Conservation (phyloP, 2,888 invertebrate genomes). For the Lymantria dispar region DNA sequence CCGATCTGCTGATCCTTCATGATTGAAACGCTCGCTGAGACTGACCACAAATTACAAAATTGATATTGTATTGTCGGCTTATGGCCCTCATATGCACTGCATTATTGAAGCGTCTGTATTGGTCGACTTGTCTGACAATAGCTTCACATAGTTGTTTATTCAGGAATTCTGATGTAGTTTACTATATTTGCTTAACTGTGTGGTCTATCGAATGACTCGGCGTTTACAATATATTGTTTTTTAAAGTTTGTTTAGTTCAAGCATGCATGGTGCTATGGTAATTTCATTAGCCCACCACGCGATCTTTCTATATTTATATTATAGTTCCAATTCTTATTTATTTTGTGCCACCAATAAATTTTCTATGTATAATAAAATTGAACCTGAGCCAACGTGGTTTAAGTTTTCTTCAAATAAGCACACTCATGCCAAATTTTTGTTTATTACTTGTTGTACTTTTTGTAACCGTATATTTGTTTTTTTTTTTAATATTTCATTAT, state of each 20-base stretch:
- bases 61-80: conserved; percentile 23
- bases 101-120: not conserved
- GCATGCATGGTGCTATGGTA: conserved; percentile 29
- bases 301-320: not conserved
- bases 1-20: conserved; percentile 39
- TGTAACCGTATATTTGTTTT: too few species aligned
- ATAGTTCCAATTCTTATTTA: not conserved
- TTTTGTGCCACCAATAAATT: not conserved
- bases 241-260: conserved; percentile 23
- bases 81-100: conserved; percentile 9
- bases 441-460: too few species aligned
- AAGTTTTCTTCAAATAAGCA: too few species aligned
- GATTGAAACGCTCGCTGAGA: conserved; percentile 16
- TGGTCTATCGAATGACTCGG: conserved; percentile 38
- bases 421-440: too few species aligned
- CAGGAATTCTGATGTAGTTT: conserved; percentile 11
- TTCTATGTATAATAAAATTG: not conserved
- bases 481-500: too few species aligned
- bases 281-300: conserved; percentile 24
- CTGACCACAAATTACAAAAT: conserved; percentile 22
- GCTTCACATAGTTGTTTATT: conserved; percentile 8
- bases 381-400: too few species aligned
- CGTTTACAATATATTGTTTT: conserved; percentile 31
- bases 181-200: conserved; percentile 3
- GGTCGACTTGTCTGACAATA: not conserved